Conservation (phyloP, 2,113 vertebrate genomes). For the Dolichotis patagonum region DNA sequence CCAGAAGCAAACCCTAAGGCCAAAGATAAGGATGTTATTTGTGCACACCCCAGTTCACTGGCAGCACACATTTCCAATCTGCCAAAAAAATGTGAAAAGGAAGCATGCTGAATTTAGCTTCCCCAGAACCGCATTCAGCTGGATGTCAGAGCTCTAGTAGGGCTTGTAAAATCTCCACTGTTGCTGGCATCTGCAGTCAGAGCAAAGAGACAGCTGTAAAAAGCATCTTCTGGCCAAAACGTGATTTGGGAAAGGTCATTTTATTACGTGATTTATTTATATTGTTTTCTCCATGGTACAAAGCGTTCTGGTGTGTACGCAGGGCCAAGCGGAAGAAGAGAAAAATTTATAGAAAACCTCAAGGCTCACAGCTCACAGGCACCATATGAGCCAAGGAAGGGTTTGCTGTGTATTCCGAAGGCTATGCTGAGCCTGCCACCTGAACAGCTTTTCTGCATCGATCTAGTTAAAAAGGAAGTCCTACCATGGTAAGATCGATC, state of each 20-base stretch:
- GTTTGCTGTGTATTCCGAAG: not conserved
- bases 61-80: not conserved
- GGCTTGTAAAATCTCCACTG: constrained; percentile 18
- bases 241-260: constrained; percentile 79
- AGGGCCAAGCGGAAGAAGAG: not conserved
- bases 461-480: not conserved
- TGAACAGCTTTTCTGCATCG: not conserved
- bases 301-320: constrained; percentile 34
- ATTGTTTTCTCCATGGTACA: constrained; percentile 69
- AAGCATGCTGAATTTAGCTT: constrained; percentile 60
- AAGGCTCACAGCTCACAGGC: not conserved
- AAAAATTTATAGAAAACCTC: not conserved
- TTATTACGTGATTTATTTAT: constrained; percentile 78
- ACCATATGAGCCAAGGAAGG: not conserved
- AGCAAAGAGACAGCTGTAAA: constrained; percentile 72
- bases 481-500: not conserved
- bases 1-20: constrained; percentile 8
- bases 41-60: not conserved
- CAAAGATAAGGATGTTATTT: constrained; percentile 36
- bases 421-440: not conserved
- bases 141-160: not conserved
- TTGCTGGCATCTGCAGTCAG: constrained; percentile 26
- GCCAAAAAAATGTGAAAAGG: constrained; percentile 63
- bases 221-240: constrained; percentile 73
- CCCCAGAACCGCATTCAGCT: constrained; percentile 17